Percentiles rank a stretch among this genome's conserved stretches.
These are phyloP conservation scores for Oceanodroma tethys DNA, from an alignment of 2,113 vertebrate genomes.

Conservation along the genomic window DNA sequence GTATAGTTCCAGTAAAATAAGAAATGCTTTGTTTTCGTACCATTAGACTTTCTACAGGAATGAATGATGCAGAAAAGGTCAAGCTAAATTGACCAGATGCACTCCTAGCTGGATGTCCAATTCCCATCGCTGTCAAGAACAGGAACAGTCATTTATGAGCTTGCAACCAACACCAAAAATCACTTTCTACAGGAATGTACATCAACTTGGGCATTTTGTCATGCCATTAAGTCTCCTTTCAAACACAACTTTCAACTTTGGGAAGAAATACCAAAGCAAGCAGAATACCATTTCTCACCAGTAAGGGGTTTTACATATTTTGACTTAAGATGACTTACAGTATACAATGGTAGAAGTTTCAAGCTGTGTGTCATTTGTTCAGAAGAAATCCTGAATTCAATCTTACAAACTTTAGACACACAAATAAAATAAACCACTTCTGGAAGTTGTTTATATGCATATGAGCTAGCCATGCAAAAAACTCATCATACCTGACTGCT, in stretches of 20 bases:
- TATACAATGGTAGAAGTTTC: background rate
- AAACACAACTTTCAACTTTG: background rate
- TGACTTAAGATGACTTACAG: background rate
- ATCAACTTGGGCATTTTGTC: background rate
- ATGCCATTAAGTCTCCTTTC: background rate
- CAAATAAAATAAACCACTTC: background rate
- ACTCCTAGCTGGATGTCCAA: background rate
- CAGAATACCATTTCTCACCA: background rate
- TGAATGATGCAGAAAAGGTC: background rate
- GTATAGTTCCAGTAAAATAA: background rate
- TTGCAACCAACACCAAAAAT: background rate
- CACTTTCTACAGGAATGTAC: background rate
- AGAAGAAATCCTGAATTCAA: background rate
- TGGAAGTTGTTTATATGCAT: background rate
- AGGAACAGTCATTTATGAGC: background rate
- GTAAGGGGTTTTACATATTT: background rate
- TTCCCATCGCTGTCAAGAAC: background rate
- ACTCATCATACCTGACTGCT: background rate
- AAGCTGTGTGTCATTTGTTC: background rate
- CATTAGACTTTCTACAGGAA: background rate
- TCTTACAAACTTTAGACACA: background rate
- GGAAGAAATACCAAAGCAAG: background rate
- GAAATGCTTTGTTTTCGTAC: background rate
- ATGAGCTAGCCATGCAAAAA: background rate
- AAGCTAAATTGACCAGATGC: background rate